A percentile compares a stretch with the other conserved stretches of the same genome.
Conservation (phyloP, 2,113 vertebrate species). For the Paramisgurnus dabryanus region DNA sequence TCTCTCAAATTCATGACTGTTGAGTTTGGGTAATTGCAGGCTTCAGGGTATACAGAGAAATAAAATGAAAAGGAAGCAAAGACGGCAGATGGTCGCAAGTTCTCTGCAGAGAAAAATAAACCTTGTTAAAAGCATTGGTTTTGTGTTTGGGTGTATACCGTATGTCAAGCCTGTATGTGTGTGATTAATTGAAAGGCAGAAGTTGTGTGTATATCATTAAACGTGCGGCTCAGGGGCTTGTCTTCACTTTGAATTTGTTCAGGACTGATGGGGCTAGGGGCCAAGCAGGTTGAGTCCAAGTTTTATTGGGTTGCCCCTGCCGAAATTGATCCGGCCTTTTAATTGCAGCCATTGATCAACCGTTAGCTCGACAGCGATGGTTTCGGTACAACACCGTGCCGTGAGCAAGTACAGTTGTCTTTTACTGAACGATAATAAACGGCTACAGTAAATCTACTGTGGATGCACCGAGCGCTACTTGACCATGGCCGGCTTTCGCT, state of each 20-base stretch:
- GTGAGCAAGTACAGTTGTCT: slow-evolving; percentile 30
- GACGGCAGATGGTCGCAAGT: slow-evolving; percentile 15
- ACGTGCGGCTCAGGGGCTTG: slow-evolving; percentile 50
- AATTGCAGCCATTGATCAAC: slow-evolving; percentile 67
- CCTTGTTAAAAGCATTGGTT: slow-evolving; percentile 8
- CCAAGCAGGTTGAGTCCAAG: slow-evolving; percentile 48
- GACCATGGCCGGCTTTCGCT: slow-evolving; percentile 23
- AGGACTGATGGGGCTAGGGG: slow-evolving; percentile 55
- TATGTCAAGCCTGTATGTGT: slow-evolving; percentile 43
- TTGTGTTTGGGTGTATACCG: slow-evolving; percentile 45
- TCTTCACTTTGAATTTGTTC: slow-evolving; percentile 58
- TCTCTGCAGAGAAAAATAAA: slow-evolving; percentile 23
- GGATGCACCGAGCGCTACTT: slow-evolving; percentile 32
- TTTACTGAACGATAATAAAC: slow-evolving; percentile 44
- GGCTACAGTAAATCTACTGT: slow-evolving; percentile 38
- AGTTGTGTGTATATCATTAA: slow-evolving; percentile 61
- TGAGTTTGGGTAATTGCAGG: background rate
- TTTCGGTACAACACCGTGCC: slow-evolving; percentile 23
- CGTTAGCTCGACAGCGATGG: slow-evolving; percentile 42
- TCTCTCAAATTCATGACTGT: background rate
- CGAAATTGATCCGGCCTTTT: slow-evolving; percentile 58
- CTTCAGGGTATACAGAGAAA: background rate
- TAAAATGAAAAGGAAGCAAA: background rate
- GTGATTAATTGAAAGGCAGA: slow-evolving; percentile 58
- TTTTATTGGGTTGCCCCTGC: slow-evolving; percentile 48